Base-by-base conservation (phyloP, 2,113 vertebrate species). In the Cebidichthys violaceus region DNA sequence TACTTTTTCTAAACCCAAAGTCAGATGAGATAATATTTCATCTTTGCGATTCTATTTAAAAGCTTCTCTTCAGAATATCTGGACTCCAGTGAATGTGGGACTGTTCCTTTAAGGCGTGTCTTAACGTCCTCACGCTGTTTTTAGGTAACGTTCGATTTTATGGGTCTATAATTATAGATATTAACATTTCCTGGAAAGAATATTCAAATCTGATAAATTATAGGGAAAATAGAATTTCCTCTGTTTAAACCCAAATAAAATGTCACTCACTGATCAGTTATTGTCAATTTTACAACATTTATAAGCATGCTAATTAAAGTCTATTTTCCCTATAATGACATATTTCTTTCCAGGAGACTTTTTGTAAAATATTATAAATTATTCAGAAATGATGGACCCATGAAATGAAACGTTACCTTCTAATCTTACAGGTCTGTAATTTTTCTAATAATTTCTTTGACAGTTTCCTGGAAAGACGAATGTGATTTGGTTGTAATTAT, bases 121-220 rank as follows among this genome's bases (percentile, higher is more conserved):
- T 27, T n/a, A 22, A 31, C n/a, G 20, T 31, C 22, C 3, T 55
- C 24, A 41, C 6, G 6, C 33, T 66, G 45, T 2, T 9, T 33
- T 31, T 22, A 8, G 10, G 43, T 52, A 31, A 62, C 11, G 22
- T 47, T 71, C 64, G 29, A 54, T 64, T 66, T 65, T 33, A 50
- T 17, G n/a, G 59, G 64, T 60, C 22, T 41, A 4, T 59, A 45
- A 66, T 59, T 73, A 60, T 33, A 50, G 43, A n/a, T 24, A 35
- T 52, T 22, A 27, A 41, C 4, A 20, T 65, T 39, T 77, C 41
- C 67, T 75, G 31, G 39, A 79, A 52, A 79, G 47, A 59, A 37
- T 10, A 29, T 11, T 67, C 15, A 41, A 4, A 41, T 18, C 64
- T 57, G 24, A 33, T n/a, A 8, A 27, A 57, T 55, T 55, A 29